phyloP scores from a whole-genome alignment of 2,797 vertebrate species.

The Discoglossus pictus region DNA sequence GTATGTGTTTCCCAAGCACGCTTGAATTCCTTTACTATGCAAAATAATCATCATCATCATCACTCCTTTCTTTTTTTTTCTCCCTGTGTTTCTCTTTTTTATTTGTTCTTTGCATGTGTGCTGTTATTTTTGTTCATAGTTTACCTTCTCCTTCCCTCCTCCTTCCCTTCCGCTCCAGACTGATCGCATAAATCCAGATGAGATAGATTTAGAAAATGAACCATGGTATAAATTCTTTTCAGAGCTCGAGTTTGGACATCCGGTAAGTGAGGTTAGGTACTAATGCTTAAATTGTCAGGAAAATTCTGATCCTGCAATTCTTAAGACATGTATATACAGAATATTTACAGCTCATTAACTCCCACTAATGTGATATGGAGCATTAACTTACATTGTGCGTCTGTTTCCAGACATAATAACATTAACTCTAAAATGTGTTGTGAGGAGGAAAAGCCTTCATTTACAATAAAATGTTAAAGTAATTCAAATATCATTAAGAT shows the following conservation, averaged over 20 bases:
- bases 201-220: conserved; percentile 99
- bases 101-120: conserved; percentile 48
- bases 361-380: conserved; percentile 31
- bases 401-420: not conserved
- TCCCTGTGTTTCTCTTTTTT: conserved; percentile 12
- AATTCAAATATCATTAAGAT: too few species aligned
- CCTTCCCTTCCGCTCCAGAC: conserved; percentile 84
- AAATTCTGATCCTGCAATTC: conserved; percentile 53
- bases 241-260: conserved; percentile 98
- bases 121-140: conserved; percentile 63
- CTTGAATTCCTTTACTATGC: too few species aligned
- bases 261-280: conserved; percentile 89
- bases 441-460: too few species aligned
- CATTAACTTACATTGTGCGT: conserved; percentile 18
- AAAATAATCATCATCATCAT: not conserved
- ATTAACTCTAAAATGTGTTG: too few species aligned
- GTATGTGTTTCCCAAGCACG: too few species aligned
- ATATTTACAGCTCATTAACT: conserved; percentile 25
- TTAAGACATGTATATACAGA: conserved; percentile 18
- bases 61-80: conserved; percentile 31
- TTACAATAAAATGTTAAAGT: too few species aligned
- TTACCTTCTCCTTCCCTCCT: conserved; percentile 74
- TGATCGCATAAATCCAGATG: conserved; percentile 87
- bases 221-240: conserved; percentile 99
- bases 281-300: conserved; percentile 59